Conservation (phyloP, 2,888 invertebrate species). For the Bugulina stolonifera region DNA sequence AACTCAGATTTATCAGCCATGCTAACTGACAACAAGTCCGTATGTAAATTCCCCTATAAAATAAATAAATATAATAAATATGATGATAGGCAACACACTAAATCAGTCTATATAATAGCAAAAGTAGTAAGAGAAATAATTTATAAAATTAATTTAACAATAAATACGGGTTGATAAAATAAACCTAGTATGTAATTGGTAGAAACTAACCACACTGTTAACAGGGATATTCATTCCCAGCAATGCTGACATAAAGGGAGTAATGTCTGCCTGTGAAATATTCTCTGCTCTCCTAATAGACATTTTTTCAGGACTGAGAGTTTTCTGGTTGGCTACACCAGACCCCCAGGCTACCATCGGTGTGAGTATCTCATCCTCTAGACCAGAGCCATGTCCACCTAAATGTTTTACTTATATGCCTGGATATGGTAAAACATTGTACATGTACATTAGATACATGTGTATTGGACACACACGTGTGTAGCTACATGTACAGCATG, state of each 20-base stretch:
- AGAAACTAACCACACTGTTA: constrained; percentile 68
- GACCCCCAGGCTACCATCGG: constrained; percentile 95
- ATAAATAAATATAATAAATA: too few relatives aligned
- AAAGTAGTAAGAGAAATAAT: too few relatives aligned
- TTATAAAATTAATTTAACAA: too few relatives aligned
- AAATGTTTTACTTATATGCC: too few relatives aligned
- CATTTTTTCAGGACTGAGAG: neutral
- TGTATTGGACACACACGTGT: too few relatives aligned
- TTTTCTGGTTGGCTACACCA: constrained; percentile 67
- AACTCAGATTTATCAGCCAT: constrained; percentile 60
- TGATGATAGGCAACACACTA: too few relatives aligned
- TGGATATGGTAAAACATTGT: too few relatives aligned
- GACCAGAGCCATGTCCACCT: constrained; percentile 90
- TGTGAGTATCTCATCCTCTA: constrained; percentile 80
- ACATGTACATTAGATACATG: too few relatives aligned
- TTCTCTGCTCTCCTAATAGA: neutral
- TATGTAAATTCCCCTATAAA: neutral
- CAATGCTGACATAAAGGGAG: constrained; percentile 79
- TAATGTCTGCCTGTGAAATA: constrained; percentile 69
- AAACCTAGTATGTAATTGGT: too few relatives aligned
- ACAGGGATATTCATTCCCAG: constrained; percentile 80
- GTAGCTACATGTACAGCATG: too few relatives aligned
- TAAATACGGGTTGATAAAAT: too few relatives aligned
- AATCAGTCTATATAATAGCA: too few relatives aligned
- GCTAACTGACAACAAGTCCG: neutral